phyloP scores from a whole-genome alignment of 2,113 vertebrate genomes.

The Muscicapa adusta region DNA sequence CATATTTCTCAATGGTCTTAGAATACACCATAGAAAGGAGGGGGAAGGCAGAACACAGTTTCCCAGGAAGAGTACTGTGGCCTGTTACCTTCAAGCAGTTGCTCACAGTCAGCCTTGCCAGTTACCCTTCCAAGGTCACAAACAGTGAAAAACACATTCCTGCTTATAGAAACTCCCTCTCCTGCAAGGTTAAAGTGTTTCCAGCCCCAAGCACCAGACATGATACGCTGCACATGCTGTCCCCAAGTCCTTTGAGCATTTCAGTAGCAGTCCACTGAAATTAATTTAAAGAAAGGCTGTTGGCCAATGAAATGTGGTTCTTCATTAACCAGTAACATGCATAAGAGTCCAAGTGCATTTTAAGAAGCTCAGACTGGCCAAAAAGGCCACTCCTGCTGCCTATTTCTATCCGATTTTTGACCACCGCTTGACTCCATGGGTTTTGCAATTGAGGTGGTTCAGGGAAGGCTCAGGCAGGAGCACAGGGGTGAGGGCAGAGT shows the following conservation, averaged over 20 bases:
- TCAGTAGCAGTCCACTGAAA: not conserved
- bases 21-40: not conserved
- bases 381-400: not conserved
- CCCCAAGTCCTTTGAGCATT: not conserved
- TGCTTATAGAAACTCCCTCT: not conserved
- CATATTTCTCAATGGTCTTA: not conserved
- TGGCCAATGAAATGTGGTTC: not conserved
- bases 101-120: not conserved
- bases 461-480: not conserved
- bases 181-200: not conserved
- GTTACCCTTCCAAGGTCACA: not conserved
- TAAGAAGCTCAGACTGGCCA: not conserved
- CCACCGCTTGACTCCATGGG: rapidly evolving
- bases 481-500: not conserved
- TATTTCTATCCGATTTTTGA: not conserved
- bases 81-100: not conserved
- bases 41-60: not conserved
- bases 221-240: not conserved
- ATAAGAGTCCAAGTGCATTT: not conserved
- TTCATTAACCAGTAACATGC: not conserved
- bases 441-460: not conserved
- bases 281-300: not conserved
- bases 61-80: not conserved
- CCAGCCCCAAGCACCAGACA: not conserved
- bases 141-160: not conserved